A percentile compares a stretch with the other conserved stretches of the same genome.
Conservation (phyloP, 2,797 vertebrate species). For the Chrysocyon brachyurus region DNA sequence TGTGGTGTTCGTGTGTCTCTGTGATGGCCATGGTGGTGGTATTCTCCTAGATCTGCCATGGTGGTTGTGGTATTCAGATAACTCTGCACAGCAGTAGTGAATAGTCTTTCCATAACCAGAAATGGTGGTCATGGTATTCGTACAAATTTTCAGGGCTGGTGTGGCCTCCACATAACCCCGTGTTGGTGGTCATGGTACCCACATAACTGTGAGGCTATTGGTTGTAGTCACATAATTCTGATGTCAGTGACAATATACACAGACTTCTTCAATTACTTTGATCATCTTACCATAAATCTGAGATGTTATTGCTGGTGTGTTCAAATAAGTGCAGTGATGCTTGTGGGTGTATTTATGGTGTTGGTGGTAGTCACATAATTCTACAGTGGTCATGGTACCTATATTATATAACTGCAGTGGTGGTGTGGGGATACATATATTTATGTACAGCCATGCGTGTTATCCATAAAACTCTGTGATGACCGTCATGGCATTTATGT, state of each 20-base stretch:
- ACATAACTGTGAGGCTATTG: neutral
- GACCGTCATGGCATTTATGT: neutral
- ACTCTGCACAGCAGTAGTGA: neutral
- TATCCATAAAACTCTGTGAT: neutral
- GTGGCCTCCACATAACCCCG: neutral
- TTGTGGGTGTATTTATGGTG: neutral
- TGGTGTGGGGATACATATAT: too few species aligned
- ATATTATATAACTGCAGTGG: neutral
- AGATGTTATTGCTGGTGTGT: neutral
- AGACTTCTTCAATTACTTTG: neutral
- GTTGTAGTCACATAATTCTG: neutral
- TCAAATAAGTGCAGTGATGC: neutral
- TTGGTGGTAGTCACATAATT: neutral
- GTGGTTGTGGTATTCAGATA: too few species aligned
- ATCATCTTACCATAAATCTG: neutral
- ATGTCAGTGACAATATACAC: neutral
- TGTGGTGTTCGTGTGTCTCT: neutral
- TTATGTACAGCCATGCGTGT: neutral
- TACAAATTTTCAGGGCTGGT: neutral
- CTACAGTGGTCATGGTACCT: neutral
- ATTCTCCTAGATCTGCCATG: neutral
- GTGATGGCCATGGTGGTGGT: neutral
- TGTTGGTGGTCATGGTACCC: neutral
- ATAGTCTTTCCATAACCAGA: neutral
- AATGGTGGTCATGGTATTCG: neutral